Conservation (phyloP, 2,113 vertebrate species). For the Rattus norvegicus region GRCr8 NC_086026.1:126780001-126780500, state of each 20-base stretch:
- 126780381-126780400: neutral
- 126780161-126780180: neutral
- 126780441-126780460: neutral
- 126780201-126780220: neutral
- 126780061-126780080: too few species aligned
- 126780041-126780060: too few species aligned
- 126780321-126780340: neutral
- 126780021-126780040: too few species aligned
- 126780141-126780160: accelerated
- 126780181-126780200: neutral
- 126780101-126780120: accelerated
- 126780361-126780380: neutral
- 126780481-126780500: neutral
- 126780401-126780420: neutral
- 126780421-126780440: constrained; percentile 6
- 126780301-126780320: neutral
- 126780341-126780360: neutral
- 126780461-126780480: neutral
- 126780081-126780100: accelerated
- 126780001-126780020: accelerated
- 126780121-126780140: neutral
- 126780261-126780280: neutral
- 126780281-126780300: neutral
- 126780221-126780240: neutral
- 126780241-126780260: too few species aligned